Evolutionary conservation across 2,797 vertebrate genomes (phyloP), one percentile per base, ranked within the genome.

Genomic region (Phylloscopus collybita): DNA sequence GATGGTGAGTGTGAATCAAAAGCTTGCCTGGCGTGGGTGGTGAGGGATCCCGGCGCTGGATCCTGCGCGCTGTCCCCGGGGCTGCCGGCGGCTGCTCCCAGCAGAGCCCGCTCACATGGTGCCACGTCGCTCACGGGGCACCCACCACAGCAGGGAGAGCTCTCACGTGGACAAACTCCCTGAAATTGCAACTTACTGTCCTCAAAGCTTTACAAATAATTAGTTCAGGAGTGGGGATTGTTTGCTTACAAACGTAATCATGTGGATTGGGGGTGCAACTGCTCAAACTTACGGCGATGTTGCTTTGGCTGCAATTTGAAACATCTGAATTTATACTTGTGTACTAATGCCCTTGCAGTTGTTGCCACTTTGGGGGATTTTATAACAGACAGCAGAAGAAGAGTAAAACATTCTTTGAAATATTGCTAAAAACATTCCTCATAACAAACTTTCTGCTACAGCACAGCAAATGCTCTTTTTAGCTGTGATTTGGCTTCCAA

Each of bases 161-260:
- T 51, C 17, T 15, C 51, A 4, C 42, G 1, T 1, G 27, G 56
- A 42, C 38, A 34, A 20, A 42, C 42, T 10, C 27, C 16, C 53
- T 34, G 27, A 36, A 86, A 69, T 0, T 34, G 44, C 32, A 6
- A 0, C 16, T 59, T 64, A 1, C 0, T 0, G 0, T 7, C 32
- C 36, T 54, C 59, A 80, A 84, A 53, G 14, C 34, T 74, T 62
- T 13, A 19, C 45, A 38, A 42, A 22, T 16, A 14, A 11, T 36
- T 70, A n/a, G 11, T 5, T 59, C 44, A 50, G 7, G 12, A 8
- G 5, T 30, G 56, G 57, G 27, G 88, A 59, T 81, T 7, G 5
- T 71, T 71, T 59, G 20, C 32, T 73, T 53, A 59, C 34, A 17
- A 86, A 51, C 1, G 1, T 30, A 16, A 47, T 72, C 0, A 2